Evolutionary conservation across 2,797 vertebrate genomes (phyloP), one percentile per base, ranked within the genome.

Genomic region (Enteromius unitaeniatus): DNA sequence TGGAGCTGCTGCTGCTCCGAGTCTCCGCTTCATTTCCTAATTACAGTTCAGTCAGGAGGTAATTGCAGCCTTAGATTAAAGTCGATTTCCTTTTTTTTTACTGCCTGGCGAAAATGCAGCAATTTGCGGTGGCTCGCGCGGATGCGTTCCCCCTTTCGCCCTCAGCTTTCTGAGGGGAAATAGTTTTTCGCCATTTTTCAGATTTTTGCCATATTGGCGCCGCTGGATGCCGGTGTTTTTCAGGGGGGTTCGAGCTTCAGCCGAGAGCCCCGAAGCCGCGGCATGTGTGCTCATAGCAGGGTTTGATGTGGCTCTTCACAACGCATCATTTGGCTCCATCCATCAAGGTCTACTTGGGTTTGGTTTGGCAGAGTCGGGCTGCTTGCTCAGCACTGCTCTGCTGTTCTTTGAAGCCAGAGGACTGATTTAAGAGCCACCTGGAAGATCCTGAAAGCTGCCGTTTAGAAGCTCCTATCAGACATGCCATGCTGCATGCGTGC

Each of bases 11-110:
- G 37, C 86, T 34, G 37, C 81, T 79, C 13, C 84, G 81, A 79
- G 69, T 82, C 78, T 75, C 88, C 88, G 90, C 89, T 93, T 93
- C 91, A 93, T 94, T 94, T 92, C 90, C 92, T 92, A 93, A 94
- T 95, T 93, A 94, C 93, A 94, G 91, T 89, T 88, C 90, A 89
- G 92, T 89, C 91, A 91, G 90, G 89, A 93, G 91, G 92, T 95
- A 95, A 95, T 95, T 95, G 94, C 92, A 95, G 92, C 93, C 91
- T 90, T 74, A 92, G 90, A 95, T 95, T 94, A 93, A 92, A 92
- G 89, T 84, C 53, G 21, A 90, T 93, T 92, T 86, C 91, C n/a
- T n/a, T n/a, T 87, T 86, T 88, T 91, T 92, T 91, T 89, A 91
- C 86, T 40, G 89, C 84, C 88, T 89, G 89, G 89, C 90, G 92